A percentile compares a stretch with the other conserved stretches of the same genome.
Evolutionary conservation across 2,797 vertebrate genomes (phyloP).

Genomic region (Myripristis murdjan): DNA sequence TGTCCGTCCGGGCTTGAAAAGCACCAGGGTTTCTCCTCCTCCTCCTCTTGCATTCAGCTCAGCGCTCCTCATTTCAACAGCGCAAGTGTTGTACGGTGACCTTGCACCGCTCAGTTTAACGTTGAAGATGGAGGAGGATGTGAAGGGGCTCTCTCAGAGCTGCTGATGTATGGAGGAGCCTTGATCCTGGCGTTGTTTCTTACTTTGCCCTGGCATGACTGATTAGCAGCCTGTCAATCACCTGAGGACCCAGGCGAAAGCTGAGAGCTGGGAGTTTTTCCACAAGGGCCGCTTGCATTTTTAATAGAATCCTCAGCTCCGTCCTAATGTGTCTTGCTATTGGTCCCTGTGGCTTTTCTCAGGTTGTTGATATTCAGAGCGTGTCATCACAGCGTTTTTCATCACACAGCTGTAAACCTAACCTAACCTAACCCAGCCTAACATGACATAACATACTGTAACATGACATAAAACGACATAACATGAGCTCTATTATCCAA

Average conservation of each 20-base stretch:
- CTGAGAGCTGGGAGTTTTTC: slow-evolving; percentile 10
- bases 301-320: slow-evolving; percentile 42
- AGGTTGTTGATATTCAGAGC: slow-evolving; percentile 19
- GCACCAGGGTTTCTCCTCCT: slow-evolving; percentile 38
- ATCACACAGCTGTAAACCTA: too few species aligned
- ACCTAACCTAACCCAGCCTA: too few species aligned
- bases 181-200: slow-evolving; percentile 55
- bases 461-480: background rate
- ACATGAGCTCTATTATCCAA: too few species aligned
- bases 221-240: slow-evolving; percentile 42
- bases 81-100: slow-evolving; percentile 11
- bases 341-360: slow-evolving; percentile 27
- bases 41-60: slow-evolving; percentile 31
- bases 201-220: slow-evolving; percentile 33
- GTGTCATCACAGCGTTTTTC: background rate
- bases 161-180: slow-evolving; percentile 15
- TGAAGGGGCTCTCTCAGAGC: slow-evolving; percentile 16
- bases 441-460: background rate
- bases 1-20: slow-evolving; percentile 29
- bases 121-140: slow-evolving; percentile 21
- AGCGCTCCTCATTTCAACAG: slow-evolving; percentile 3
- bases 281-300: slow-evolving; percentile 19
- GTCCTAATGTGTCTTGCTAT: slow-evolving; percentile 9
- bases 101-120: background rate
- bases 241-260: slow-evolving; percentile 22